Evolutionary conservation across 1,140 invertebrate genomes (phyloP), one percentile per base, ranked within the genome.

Genomic region (Ips nitidus): DNA sequence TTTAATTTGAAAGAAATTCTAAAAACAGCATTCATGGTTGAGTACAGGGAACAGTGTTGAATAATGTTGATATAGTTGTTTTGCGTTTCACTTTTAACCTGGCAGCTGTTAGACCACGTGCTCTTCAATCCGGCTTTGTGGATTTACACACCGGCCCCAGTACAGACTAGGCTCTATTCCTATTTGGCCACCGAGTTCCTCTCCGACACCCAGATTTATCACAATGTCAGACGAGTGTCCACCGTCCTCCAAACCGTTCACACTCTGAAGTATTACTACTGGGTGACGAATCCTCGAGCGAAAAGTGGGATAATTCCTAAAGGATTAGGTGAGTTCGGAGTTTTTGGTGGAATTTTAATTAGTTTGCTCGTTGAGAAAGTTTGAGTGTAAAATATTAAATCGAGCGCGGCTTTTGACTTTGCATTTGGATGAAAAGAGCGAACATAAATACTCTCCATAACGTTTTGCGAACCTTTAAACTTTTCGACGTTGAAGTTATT

Each of bases 181-280:
- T 99, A 98, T 83, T 84, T 99, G 81, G 95, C 97, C 7, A 98
- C 95, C 39, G 97, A 99, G 81, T 99, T 99, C 84, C 87, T 99
- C 71, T 93, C 93, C 67, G 95, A 98, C 82, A 96, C 95, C 1
- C 95, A 98, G 81, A 98, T 99, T 75, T 98, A 98, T 83, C 95
- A 93, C 72, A 98, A 97, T 81, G 96, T 99, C 36, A 85, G 98
- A 47, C 86, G 97, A 60, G 95, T 99, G 52, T 97, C 94, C 74
- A 99, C 97, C 1, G 97, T 99, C 0, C 85, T 99, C 4, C 97
- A 99, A 83, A 98, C 97, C 0, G 94, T 99, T 71, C 97, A 99
- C 80, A 97, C 98, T 0, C 85, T 99, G 41, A 99, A 99, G 83
- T 98, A 96, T 80, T 99, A 98, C 82, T 99, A 99, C 81, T 99